These are phyloP conservation scores for Parotocinclus haroldoi DNA, from an alignment of 2,797 vertebrate species.

Conservation along the genomic window DNA sequence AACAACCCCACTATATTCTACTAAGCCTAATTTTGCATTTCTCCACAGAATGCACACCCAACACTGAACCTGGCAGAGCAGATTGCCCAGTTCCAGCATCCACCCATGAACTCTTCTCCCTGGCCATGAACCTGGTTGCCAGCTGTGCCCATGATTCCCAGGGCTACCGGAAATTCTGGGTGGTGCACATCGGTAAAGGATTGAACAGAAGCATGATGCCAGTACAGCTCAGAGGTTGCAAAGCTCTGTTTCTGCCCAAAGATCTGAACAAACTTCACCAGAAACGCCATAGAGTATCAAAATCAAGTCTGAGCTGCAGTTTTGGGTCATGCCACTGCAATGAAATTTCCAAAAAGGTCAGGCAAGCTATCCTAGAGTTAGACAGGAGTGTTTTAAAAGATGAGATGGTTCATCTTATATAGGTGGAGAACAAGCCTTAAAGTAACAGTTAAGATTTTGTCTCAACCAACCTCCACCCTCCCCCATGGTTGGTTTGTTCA, in stretches of 20 bases:
- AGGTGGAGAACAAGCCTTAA: not conserved
- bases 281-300: conserved; percentile 22
- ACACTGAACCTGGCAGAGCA: not conserved
- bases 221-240: conserved; percentile 64
- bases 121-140: conserved; percentile 75
- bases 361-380: conserved; percentile 49
- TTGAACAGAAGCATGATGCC: conserved; percentile 38
- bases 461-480: too few relatives aligned
- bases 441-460: too few relatives aligned
- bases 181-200: conserved; percentile 63
- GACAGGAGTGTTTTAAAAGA: not conserved
- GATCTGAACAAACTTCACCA: conserved; percentile 65
- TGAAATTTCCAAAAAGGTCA: conserved; percentile 43
- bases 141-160: conserved; percentile 61
- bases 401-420: not conserved
- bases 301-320: not conserved
- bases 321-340: conserved; percentile 2
- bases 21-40: not conserved
- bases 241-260: conserved; percentile 67
- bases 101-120: conserved; percentile 70
- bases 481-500: too few relatives aligned
- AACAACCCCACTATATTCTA: not conserved
- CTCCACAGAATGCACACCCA: conserved; percentile 5
- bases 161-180: conserved; percentile 66
- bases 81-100: conserved; percentile 57